These are phyloP conservation scores for Chloropsis hardwickii DNA, from an alignment of 2,113 vertebrate species.

Conservation along the genomic window DNA sequence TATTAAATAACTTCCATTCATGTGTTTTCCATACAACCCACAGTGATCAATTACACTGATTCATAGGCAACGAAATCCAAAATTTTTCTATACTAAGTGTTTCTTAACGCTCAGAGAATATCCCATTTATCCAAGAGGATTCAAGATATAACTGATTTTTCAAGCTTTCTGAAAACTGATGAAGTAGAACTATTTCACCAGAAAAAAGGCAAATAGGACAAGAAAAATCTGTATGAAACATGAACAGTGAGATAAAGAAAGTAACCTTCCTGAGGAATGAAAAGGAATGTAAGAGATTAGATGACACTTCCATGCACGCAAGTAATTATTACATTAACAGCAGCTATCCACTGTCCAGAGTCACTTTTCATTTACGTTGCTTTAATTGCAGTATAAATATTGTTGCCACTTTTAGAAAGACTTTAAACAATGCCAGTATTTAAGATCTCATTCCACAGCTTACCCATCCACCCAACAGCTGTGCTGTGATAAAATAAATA, in stretches of 20 bases:
- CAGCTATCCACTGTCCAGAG: neutral
- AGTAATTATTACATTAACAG: neutral
- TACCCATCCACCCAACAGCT: neutral
- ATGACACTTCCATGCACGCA: neutral
- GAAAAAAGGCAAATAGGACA: neutral
- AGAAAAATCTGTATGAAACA: neutral
- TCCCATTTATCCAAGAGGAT: neutral
- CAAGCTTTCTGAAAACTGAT: neutral
- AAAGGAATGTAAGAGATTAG: neutral
- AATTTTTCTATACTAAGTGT: neutral
- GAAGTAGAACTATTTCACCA: neutral
- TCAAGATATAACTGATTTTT: neutral
- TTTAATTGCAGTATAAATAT: neutral
- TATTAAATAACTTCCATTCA: constrained; percentile 41
- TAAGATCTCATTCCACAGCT: neutral
- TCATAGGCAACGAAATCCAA: neutral
- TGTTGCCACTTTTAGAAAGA: neutral
- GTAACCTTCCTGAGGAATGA: neutral
- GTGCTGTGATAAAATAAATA: neutral
- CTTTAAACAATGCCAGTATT: neutral
- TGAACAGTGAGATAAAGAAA: neutral
- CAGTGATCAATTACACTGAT: constrained; percentile 21
- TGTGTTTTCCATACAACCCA: constrained; percentile 3
- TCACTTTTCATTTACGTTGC: neutral
- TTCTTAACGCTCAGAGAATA: neutral